Percentiles rank a stretch among this genome's conserved stretches.
Conservation (phyloP, 2,797 vertebrate species). For the Enteromius viviparus region DNA sequence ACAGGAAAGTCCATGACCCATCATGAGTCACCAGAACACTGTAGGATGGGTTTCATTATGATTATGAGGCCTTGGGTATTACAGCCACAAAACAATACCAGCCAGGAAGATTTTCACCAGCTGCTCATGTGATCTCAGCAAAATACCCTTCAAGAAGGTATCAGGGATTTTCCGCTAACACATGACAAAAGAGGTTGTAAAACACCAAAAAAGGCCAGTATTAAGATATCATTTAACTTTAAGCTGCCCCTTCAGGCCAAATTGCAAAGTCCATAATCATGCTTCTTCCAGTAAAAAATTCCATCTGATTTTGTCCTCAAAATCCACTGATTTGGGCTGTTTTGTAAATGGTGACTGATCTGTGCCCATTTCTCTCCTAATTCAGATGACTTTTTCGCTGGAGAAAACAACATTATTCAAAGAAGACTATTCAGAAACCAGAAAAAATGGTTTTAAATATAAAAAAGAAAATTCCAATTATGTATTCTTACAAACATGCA, state of each 20-base stretch:
- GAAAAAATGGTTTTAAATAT: too few relatives aligned
- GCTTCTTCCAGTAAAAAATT: not conserved
- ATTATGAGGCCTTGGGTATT: conserved; percentile 4
- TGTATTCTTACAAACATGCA: too few relatives aligned
- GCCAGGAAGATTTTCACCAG: not conserved
- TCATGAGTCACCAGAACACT: conserved; percentile 41
- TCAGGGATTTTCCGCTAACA: not conserved
- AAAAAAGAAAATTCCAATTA: too few relatives aligned
- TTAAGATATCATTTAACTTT: not conserved
- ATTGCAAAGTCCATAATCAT: not conserved
- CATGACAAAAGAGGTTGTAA: not conserved
- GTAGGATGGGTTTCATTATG: conserved; percentile 36
- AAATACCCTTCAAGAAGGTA: not conserved
- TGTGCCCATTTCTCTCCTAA: too few relatives aligned
- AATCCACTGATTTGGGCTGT: too few relatives aligned
- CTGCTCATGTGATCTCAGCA: not conserved
- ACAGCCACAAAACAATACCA: not conserved
- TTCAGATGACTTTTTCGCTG: too few relatives aligned
- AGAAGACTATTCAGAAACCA: too few relatives aligned
- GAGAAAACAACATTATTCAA: too few relatives aligned
- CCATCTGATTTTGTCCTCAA: too few relatives aligned
- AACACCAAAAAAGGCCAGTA: not conserved
- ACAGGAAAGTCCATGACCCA: conserved; percentile 49
- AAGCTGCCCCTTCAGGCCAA: not conserved
- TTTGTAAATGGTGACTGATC: too few relatives aligned